Evolutionary conservation across 2,888 invertebrate genomes (phyloP).

Genomic region (Caenorhabditis auriculariae): DNA sequence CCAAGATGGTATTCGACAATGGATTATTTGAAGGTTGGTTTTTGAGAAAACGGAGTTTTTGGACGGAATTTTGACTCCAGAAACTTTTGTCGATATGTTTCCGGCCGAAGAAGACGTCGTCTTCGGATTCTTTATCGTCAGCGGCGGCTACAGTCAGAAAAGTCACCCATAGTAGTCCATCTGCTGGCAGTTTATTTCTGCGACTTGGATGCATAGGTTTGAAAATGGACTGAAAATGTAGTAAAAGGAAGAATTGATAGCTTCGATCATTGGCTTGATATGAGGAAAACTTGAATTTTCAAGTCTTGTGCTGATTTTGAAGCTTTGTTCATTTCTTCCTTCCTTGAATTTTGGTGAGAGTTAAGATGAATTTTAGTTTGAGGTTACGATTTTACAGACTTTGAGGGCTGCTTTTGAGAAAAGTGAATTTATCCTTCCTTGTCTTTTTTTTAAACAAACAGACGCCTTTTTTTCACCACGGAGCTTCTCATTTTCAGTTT

Average conservation of each 20-base stretch:
- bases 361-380: background rate
- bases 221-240: background rate
- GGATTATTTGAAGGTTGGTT: conserved; percentile 13
- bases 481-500: conserved; percentile 40
- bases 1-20: conserved; percentile 51
- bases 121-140: conserved; percentile 35
- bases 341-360: background rate
- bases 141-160: conserved; percentile 48
- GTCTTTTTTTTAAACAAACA: background rate
- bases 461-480: too few relatives aligned
- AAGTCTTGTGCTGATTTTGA: background rate
- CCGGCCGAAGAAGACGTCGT: conserved; percentile 14
- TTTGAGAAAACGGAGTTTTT: conserved; percentile 1
- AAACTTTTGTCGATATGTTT: background rate
- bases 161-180: conserved; percentile 55
- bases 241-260: background rate
- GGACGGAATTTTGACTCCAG: background rate
- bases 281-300: background rate
- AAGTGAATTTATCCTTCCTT: background rate
- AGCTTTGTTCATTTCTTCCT: background rate
- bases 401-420: too few relatives aligned
- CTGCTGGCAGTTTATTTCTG: conserved; percentile 58
- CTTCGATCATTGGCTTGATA: background rate
- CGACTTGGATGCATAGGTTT: conserved; percentile 54
- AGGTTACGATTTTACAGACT: too few relatives aligned